These are phyloP conservation scores for Chaetura pelagica DNA, from an alignment of 2,113 vertebrate species.

Conservation along the genomic window DNA sequence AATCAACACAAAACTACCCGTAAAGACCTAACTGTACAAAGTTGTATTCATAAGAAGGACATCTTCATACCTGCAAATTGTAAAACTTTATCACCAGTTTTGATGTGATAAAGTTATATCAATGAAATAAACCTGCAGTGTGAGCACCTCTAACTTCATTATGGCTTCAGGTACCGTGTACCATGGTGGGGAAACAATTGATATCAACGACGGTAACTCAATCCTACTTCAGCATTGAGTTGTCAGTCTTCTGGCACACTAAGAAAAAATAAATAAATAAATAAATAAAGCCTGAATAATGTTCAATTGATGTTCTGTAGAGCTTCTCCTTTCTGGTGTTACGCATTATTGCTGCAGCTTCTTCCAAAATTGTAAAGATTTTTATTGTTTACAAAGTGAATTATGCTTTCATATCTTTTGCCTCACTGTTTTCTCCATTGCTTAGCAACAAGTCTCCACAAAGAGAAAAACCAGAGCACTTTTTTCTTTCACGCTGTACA, in stretches of 20 bases:
- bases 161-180: slow-evolving; percentile 1
- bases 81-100: slow-evolving; percentile 47
- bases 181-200: slow-evolving; percentile 52
- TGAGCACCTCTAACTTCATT: slow-evolving; percentile 23
- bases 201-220: slow-evolving; percentile 63
- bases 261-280: no score
- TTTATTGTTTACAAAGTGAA: slow-evolving; percentile 78
- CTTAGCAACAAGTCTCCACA: slow-evolving; percentile 75
- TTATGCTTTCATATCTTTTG: slow-evolving; percentile 75
- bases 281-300: slow-evolving; percentile 65
- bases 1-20: not conserved
- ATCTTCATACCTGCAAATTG: slow-evolving; percentile 5
- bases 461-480: not conserved
- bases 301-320: slow-evolving; percentile 42
- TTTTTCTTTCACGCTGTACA: slow-evolving; percentile 24
- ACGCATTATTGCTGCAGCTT: slow-evolving; percentile 64
- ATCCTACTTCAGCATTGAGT: slow-evolving; percentile 61
- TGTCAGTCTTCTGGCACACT: slow-evolving; percentile 47
- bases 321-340: slow-evolving; percentile 63
- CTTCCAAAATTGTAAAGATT: slow-evolving; percentile 60
- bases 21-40: not conserved
- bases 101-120: slow-evolving; percentile 29
- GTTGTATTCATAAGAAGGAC: slow-evolving; percentile 14
- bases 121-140: slow-evolving; percentile 46
- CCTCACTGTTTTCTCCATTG: slow-evolving; percentile 58